A percentile compares a stretch with the other conserved stretches of the same genome.
phyloP scores from a whole-genome alignment of 2,113 vertebrate genomes.

The Shinisaurus crocodilurus region DNA sequence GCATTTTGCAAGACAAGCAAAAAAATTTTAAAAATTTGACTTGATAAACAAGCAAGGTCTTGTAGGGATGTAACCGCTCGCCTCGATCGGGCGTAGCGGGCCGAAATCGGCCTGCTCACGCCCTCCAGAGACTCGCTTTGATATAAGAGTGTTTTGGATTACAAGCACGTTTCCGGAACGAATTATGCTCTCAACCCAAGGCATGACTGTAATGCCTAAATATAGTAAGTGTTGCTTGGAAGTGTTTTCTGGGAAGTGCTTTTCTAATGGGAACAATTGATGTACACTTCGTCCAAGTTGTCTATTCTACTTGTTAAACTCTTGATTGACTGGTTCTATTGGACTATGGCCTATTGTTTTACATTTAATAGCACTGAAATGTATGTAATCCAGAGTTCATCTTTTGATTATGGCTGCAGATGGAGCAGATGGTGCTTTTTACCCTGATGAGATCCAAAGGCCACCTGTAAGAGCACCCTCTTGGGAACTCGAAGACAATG shows the following conservation, averaged over 20 bases:
- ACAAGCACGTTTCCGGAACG: too few species aligned
- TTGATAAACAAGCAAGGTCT: too few species aligned
- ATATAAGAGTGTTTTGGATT: too few species aligned
- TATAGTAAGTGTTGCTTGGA: background rate
- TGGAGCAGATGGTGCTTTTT: constrained; percentile 91
- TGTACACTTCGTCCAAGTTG: background rate
- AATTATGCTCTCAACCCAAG: too few species aligned
- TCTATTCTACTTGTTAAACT: constrained; percentile 2
- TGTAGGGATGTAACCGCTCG: too few species aligned
- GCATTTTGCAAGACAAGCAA: too few species aligned
- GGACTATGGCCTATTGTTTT: background rate
- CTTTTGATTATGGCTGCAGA: constrained; percentile 77
- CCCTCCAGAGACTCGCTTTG: too few species aligned
- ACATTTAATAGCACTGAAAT: background rate
- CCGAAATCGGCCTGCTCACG: too few species aligned
- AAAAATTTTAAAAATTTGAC: too few species aligned
- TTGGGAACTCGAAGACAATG: constrained; percentile 89
- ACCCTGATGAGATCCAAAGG: constrained; percentile 91
- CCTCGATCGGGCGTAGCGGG: too few species aligned
- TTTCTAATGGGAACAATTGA: background rate
- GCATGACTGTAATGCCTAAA: background rate
- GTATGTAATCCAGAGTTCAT: background rate
- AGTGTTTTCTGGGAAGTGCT: background rate
- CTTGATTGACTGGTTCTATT: background rate
- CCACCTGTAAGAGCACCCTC: constrained; percentile 87